Base-by-base conservation (phyloP, 1,140 invertebrate genomes). In the Hycleus cichorii region DNA sequence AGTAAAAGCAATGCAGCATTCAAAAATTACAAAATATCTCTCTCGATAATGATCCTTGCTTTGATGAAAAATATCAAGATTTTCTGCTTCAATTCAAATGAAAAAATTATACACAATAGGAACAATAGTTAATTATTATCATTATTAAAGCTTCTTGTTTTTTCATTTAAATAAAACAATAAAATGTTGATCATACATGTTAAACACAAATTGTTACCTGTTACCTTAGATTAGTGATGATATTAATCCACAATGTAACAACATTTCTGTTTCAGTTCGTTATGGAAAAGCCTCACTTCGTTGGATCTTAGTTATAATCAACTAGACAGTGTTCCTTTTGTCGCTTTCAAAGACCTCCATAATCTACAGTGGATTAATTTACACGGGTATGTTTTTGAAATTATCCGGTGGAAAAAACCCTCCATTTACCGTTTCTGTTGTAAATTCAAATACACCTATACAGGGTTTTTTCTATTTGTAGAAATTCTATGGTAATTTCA, bases 251-350 rank as follows among this genome's bases (percentile, higher is more conserved):
- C 44, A 27, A 38, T 51, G 46, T 58, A 54, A 51, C 56, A 53
- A 51, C 55, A 53, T 47, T 12, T 65, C 60, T 64, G 60, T 81
- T 78, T 57, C 76, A 84, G 83, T 66, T 80, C 81, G 9, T 79
- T 84, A 77, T 74, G 77, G 49, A 75, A 77, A 63, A 80, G 78
- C 48, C 74, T 88, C 32, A 80, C 80, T 42, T 86, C 85, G 39
- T 71, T 89, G 72, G 87, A 89, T 75, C 77, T 88, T 47, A 84
- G 85, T 64, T 86, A 85, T 75, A 88, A 88, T 74, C 79, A 83
- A 72, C 78, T 89, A 61, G 80, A 82, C 66, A 78, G 80, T 65
- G 75, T 88, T 64, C 87, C 87, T 26, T 78, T 83, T 52, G 71
- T 77, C 59, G 81, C 84, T 43, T 76, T 89, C 54, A 79, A 77